These are phyloP conservation scores for Erebia ligea DNA, from an alignment of 2,888 invertebrate species.

Conservation along the genomic window DNA sequence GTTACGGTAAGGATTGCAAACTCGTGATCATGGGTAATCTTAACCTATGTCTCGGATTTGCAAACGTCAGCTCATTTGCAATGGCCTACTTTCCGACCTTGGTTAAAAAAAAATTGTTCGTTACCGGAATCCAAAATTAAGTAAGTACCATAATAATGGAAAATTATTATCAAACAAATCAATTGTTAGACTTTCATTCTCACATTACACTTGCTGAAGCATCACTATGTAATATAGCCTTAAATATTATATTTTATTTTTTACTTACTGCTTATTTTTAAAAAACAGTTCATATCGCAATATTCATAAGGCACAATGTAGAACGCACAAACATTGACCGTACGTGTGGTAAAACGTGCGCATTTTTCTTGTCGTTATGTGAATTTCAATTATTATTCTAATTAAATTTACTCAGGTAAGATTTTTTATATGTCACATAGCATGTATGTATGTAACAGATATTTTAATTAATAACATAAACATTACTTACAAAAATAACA, in stretches of 20 bases:
- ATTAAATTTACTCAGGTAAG: neutral
- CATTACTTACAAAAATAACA: constrained; percentile 85
- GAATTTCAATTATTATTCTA: neutral
- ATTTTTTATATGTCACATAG: neutral
- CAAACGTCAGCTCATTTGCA: too few species aligned
- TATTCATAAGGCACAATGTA: neutral
- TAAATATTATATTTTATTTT: neutral
- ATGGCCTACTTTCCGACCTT: too few species aligned
- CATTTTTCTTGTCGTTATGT: neutral
- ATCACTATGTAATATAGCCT: neutral
- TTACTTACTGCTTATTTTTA: neutral
- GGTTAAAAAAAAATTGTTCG: neutral
- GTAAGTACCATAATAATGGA: neutral
- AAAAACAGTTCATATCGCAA: constrained; percentile 2
- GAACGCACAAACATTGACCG: neutral
- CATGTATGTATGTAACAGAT: too few species aligned
- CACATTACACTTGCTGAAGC: constrained; percentile 1
- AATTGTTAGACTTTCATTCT: neutral
- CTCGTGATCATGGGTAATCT: too few species aligned
- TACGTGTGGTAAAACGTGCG: constrained; percentile 16
- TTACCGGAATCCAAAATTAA: neutral
- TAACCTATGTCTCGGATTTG: too few species aligned
- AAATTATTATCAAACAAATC: neutral
- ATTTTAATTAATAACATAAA: constrained; percentile 10
- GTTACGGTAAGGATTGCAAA: too few species aligned